Conservation (phyloP, 2,113 vertebrate species). For the Tringa solitaria region DNA sequence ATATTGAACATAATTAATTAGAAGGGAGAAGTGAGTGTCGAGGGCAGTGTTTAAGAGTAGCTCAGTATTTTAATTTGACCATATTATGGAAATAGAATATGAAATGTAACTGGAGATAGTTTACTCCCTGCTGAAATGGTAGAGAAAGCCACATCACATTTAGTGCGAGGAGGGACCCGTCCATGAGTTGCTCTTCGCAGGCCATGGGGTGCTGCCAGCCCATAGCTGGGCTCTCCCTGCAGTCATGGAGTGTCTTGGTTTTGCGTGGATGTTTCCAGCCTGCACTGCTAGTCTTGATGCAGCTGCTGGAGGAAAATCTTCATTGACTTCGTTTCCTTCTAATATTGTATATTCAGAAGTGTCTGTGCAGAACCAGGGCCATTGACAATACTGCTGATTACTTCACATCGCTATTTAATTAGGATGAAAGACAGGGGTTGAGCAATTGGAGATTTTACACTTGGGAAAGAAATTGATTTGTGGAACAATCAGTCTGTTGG, state of each 20-base stretch:
- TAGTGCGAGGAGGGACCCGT: background rate
- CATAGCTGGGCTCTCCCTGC: background rate
- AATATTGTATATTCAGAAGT: background rate
- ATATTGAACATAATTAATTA: background rate
- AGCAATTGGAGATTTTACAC: background rate
- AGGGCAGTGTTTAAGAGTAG: background rate
- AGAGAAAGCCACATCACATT: background rate
- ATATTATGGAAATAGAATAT: background rate
- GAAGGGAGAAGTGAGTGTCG: background rate
- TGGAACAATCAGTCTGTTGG: background rate
- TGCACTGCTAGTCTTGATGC: background rate
- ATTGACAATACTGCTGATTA: slow-evolving; percentile 37
- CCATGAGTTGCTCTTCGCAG: background rate
- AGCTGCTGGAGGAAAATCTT: background rate
- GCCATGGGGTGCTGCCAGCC: background rate
- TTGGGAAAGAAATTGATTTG: slow-evolving; percentile 12
- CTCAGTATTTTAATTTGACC: slow-evolving; percentile 2
- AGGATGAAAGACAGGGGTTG: background rate
- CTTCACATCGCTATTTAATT: slow-evolving; percentile 42
- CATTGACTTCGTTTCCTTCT: background rate
- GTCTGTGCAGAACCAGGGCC: background rate
- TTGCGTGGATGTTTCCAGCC: background rate
- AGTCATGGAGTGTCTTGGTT: background rate
- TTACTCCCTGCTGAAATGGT: background rate
- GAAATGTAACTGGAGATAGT: background rate